Evolutionary conservation across 37 sponge, comb jelly and placozoan species (phyloP), one percentile per base, ranked within the genome.

Genomic region (Beroe ovata): DNA sequence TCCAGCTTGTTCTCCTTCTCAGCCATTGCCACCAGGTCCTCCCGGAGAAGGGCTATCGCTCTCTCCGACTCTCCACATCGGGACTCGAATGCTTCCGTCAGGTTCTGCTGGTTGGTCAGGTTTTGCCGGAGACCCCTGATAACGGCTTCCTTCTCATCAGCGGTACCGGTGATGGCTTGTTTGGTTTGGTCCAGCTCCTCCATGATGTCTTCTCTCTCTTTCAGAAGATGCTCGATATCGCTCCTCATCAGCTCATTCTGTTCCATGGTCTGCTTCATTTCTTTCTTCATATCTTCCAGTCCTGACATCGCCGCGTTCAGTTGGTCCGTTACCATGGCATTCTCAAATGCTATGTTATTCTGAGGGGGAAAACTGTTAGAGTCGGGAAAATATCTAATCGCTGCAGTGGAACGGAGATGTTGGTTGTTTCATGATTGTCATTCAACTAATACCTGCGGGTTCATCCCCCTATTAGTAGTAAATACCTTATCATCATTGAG

Each of bases 271-370:
- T 77, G 42, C 38, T 77, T 42, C 54, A n/a, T 38, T 18, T 77
- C 84, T 29, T 42, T 77, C 54, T 77, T 77, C 54, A 77, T 33
- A 11, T 77, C 84, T 0, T 77, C 84, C n/a, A 35, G 8, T 42
- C 38, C 84, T 41, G 54, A 30, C 26, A 77, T 11, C 18, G 84
- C 47, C 1, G 84, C 84, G n/a, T 77, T 77, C 38, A 77, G 84
- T 26, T 77, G 84, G 47, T 77, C 84, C 22, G 54, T 39, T 1
- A 77, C 54, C 84, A 77, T 77, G 8, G 84, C 84, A 20, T 77
- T 77, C 54, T 77, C 84, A 77, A 77, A 77, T 39, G 84, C 84
- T 11, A 77, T 77, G 84, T 77, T 39, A 35, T 77, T 77, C 84
- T 77, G 84, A 66, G 34, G 26, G 4, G 26, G 63, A 62, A 4